Evolutionary conservation across 2,113 vertebrate genomes (phyloP).

Genomic region (Nothocercus nigrocapillus): DNA sequence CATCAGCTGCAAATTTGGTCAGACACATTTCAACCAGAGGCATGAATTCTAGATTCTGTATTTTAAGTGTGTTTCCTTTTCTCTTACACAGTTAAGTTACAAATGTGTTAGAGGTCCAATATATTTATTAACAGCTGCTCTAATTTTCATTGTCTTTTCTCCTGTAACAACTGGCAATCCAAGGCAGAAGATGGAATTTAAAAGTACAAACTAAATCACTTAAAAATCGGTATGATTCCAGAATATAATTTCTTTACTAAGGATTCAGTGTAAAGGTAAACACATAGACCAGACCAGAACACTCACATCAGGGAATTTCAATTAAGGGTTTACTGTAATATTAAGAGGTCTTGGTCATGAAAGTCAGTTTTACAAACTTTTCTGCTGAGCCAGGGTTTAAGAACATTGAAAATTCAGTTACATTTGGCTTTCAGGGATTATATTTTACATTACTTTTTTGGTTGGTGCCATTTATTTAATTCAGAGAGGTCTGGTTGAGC

Average conservation of each 20-base stretch:
- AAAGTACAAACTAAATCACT: neutral
- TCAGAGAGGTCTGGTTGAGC: neutral
- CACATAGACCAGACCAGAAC: neutral
- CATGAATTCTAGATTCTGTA: neutral
- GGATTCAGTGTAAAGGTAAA: neutral
- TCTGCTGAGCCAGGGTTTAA: neutral
- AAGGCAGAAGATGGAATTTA: neutral
- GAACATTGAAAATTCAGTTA: neutral
- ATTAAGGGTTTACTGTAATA: neutral
- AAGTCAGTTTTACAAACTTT: neutral
- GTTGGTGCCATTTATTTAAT: neutral
- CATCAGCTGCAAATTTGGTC: neutral
- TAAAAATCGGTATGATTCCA: neutral
- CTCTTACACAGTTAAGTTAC: neutral
- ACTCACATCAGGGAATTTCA: neutral
- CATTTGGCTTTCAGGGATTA: neutral
- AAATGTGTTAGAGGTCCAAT: neutral
- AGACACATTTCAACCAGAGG: neutral
- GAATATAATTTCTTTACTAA: neutral
- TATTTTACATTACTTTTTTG: neutral
- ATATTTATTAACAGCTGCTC: neutral
- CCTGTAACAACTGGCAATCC: neutral
- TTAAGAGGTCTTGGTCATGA: neutral
- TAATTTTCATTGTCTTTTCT: neutral
- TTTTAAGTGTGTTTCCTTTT: neutral